phyloP scores from a whole-genome alignment of 1,140 invertebrate species.

The Neocloeon triangulifer region DNA sequence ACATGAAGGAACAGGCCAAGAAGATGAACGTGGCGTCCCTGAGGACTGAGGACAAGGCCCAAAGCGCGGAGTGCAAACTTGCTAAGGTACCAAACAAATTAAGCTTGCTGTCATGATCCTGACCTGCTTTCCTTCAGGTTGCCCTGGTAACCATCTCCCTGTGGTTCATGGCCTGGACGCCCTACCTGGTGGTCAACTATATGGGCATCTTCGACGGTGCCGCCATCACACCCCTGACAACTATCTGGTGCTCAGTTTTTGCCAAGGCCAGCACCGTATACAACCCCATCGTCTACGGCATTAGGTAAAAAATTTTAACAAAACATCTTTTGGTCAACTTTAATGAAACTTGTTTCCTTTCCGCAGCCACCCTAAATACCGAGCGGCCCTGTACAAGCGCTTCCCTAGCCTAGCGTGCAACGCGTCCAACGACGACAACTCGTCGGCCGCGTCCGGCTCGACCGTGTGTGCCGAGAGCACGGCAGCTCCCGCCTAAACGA shows the following conservation, averaged over 20 bases:
- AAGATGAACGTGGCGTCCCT: constrained; percentile 17
- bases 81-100: constrained; percentile 10
- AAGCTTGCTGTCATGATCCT: neutral
- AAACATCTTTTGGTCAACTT: neutral
- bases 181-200: constrained; percentile 14
- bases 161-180: constrained; percentile 18
- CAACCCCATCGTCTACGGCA: constrained; percentile 16
- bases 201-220: constrained; percentile 16
- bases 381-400: constrained; percentile 13
- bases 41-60: constrained; percentile 12
- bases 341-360: constrained; percentile 2
- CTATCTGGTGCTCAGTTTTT: constrained; percentile 12
- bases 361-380: constrained; percentile 8
- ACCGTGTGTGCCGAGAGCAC: too few species aligned
- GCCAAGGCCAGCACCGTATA: constrained; percentile 13
- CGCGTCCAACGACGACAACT: too few species aligned
- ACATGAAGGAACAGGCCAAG: constrained; percentile 16
- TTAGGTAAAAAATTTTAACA: constrained; percentile 4
- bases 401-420: constrained; percentile 14
- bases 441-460: too few species aligned
- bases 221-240: constrained; percentile 15
- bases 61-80: constrained; percentile 13
- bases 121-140: constrained; percentile 17
- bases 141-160: constrained; percentile 18
- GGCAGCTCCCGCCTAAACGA: too few species aligned